Evolutionary conservation across 2,888 invertebrate genomes (phyloP).

Genomic region (Endotricha flammealis): DNA sequence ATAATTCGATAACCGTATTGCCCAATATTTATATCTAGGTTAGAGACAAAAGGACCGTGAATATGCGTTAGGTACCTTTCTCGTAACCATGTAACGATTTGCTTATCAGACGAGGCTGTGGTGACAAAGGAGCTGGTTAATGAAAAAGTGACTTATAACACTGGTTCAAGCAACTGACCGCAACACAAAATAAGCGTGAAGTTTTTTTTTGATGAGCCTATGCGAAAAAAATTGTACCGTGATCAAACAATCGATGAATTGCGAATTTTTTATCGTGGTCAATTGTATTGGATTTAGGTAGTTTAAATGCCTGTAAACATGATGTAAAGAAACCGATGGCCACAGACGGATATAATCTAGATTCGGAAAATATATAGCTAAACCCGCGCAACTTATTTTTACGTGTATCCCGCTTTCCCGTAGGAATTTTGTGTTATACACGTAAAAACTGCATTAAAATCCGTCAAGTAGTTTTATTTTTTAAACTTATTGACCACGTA

Average conservation of each 20-base stretch:
- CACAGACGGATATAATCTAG: too few species aligned
- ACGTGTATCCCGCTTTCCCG: too few species aligned
- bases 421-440: too few species aligned
- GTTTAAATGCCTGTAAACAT: too few species aligned
- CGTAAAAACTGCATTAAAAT: too few species aligned
- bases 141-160: slow-evolving; percentile 54
- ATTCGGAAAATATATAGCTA: too few species aligned
- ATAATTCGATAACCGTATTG: slow-evolving; percentile 65
- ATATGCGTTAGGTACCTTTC: slow-evolving; percentile 51
- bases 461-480: too few species aligned
- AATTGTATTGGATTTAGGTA: too few species aligned
- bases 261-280: background rate
- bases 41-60: slow-evolving; percentile 62
- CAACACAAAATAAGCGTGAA: slow-evolving; percentile 47
- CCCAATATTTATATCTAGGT: slow-evolving; percentile 71
- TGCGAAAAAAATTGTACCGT: slow-evolving; percentile 23
- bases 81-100: slow-evolving; percentile 70
- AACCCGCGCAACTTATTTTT: too few species aligned
- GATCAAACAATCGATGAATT: background rate
- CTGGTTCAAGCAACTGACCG: slow-evolving; percentile 39
- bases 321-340: too few species aligned
- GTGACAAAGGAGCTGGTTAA: slow-evolving; percentile 61
- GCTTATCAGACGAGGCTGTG: slow-evolving; percentile 69
- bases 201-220: slow-evolving; percentile 41
- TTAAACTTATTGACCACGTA: too few species aligned